These are phyloP conservation scores for Melanchra persicariae DNA, from an alignment of 2,888 invertebrate genomes.

Conservation along the genomic window DNA sequence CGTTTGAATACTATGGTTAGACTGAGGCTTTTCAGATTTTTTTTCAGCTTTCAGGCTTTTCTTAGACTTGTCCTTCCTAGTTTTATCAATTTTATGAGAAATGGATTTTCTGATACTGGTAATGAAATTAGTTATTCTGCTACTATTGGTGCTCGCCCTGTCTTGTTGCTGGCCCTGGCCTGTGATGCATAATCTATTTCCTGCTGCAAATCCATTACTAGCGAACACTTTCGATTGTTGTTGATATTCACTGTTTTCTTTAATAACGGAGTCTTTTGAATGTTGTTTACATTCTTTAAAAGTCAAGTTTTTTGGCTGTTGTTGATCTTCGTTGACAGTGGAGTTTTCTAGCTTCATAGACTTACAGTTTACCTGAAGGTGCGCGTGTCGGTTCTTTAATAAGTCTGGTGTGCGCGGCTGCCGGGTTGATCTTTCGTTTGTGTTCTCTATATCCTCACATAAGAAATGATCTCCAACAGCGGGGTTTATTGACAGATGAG, in stretches of 20 bases:
- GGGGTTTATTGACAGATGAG: too few species aligned
- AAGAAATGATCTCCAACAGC: too few species aligned
- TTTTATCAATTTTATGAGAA: not conserved
- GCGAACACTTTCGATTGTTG: not conserved
- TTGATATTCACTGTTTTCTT: not conserved
- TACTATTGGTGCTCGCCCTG: not conserved
- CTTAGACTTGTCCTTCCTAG: not conserved
- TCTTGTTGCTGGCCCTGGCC: not conserved
- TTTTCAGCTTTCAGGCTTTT: not conserved
- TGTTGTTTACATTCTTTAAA: not conserved
- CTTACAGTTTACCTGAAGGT: not conserved
- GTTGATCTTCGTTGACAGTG: not conserved
- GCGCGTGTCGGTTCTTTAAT: not conserved
- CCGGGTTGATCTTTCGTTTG: not conserved
- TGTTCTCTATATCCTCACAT: too few species aligned
- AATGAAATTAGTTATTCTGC: slow-evolving; percentile 3
- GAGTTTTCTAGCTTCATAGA: too few species aligned
- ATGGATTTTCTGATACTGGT: slow-evolving; percentile 12
- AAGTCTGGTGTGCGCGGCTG: not conserved
- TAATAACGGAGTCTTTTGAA: not conserved
- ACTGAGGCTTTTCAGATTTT: not conserved
- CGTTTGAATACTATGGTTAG: not conserved
- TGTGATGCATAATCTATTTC: not conserved
- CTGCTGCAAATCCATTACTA: not conserved
- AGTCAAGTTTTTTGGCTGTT: not conserved